A percentile compares a stretch with the other conserved stretches of the same genome.
phyloP scores from a whole-genome alignment of 2,888 invertebrate genomes.

The Eubasilissa splendida region DNA sequence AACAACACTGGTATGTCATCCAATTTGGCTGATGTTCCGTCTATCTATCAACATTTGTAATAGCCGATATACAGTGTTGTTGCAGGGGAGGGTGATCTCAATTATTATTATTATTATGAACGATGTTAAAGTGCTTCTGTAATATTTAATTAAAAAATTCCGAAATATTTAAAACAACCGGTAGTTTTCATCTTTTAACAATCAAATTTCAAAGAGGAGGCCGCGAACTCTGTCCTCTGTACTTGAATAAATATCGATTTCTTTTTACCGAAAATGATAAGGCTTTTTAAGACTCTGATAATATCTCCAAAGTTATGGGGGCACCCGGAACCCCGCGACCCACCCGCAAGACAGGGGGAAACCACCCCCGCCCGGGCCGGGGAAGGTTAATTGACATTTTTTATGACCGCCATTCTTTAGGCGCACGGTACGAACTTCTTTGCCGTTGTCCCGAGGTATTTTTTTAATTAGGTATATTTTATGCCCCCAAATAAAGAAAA shows the following conservation, averaged over 20 bases:
- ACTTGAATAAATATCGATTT: neutral
- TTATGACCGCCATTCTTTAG: conserved; percentile 65
- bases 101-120: no score
- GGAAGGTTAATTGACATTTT: conserved; percentile 72
- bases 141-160: no score
- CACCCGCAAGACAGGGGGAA: conserved; percentile 12
- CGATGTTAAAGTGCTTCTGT: no score
- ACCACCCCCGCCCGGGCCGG: conserved; percentile 26
- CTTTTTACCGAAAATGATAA: neutral
- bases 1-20: no score
- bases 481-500: conserved; percentile 63
- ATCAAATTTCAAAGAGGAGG: no score
- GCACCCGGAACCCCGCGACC: conserved; percentile 13
- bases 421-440: conserved; percentile 62
- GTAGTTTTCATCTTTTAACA: no score
- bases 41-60: no score
- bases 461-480: conserved; percentile 77
- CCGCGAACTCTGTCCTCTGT: neutral
- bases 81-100: no score
- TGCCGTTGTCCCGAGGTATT: conserved; percentile 73
- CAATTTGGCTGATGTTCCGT: no score
- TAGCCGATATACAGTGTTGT: no score
- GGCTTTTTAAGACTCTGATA: conserved; percentile 35
- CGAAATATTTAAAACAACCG: no score
- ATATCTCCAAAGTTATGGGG: conserved; percentile 50